Conservation (phyloP, 37 sponge, comb jelly and placozoan genomes). For the Geodia barretti region DNA sequence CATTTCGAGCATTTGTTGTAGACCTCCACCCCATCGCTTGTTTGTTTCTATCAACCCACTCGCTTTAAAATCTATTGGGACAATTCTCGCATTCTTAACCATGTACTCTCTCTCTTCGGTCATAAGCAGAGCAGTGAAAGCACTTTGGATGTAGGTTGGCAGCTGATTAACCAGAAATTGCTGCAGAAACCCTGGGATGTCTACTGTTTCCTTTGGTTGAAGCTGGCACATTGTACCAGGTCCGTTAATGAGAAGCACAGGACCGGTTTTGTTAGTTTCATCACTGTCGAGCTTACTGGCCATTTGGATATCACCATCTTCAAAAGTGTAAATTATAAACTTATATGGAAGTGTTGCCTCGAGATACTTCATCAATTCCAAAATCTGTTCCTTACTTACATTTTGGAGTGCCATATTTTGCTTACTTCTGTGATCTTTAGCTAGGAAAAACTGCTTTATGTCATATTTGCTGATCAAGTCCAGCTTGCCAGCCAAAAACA, state of each 20-base stretch:
- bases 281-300: background rate
- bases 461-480: background rate
- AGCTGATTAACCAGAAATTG: constrained; percentile 7
- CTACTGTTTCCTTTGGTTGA: background rate
- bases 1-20: constrained; percentile 31
- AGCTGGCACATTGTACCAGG: constrained; percentile 8
- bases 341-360: background rate
- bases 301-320: background rate
- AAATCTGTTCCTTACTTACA: background rate
- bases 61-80: constrained; percentile 21
- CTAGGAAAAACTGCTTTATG: background rate
- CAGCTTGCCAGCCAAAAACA: too few relatives aligned
- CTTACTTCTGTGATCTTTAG: background rate
- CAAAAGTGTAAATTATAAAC: background rate
- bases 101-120: constrained; percentile 19
- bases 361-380: background rate
- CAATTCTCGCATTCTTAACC: background rate
- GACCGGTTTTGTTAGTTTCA: too few relatives aligned
- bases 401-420: background rate
- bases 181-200: background rate
- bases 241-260: background rate
- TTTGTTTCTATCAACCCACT: constrained; percentile 17
- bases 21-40: too few relatives aligned
- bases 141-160: constrained; percentile 12
- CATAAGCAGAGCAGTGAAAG: constrained; percentile 21